Evolutionary conservation across 2,888 invertebrate species (phyloP).

Genomic region (Emesis russula): DNA sequence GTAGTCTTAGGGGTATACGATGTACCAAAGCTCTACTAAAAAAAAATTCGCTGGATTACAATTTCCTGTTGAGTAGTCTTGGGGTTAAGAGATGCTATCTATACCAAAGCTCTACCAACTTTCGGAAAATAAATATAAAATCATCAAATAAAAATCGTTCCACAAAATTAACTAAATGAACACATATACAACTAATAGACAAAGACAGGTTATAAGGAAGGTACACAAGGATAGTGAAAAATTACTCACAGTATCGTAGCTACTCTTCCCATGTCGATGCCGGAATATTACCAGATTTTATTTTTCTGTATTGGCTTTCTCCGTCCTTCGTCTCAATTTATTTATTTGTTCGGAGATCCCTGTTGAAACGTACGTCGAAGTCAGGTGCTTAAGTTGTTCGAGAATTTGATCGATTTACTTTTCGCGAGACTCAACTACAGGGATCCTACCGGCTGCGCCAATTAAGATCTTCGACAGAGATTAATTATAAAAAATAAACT

Average conservation of each 20-base stretch:
- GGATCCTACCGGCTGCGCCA: slow-evolving; percentile 8
- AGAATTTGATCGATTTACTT: neutral
- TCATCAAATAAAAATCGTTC: too few relatives aligned
- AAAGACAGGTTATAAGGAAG: slow-evolving; percentile 1
- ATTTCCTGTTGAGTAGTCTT: too few relatives aligned
- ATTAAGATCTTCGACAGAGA: neutral
- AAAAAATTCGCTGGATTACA: too few relatives aligned
- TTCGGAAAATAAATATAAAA: neutral
- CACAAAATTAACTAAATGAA: neutral
- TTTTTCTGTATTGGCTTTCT: neutral
- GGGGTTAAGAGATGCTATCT: neutral
- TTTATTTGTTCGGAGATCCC: slow-evolving; percentile 5
- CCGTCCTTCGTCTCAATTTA: neutral
- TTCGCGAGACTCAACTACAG: neutral
- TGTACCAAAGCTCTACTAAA: too few relatives aligned
- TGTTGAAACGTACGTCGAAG: neutral
- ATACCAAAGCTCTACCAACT: slow-evolving; percentile 5
- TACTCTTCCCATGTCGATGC: neutral
- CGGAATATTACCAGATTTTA: neutral
- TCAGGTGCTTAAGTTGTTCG: neutral
- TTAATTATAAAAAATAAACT: too few relatives aligned
- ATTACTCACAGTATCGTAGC: neutral
- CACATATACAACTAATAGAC: neutral
- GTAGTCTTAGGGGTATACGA: too few relatives aligned
- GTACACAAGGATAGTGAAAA: neutral